Base-by-base conservation (phyloP, 2,113 vertebrate species). In the Antidorcas marsupialis region DNA sequence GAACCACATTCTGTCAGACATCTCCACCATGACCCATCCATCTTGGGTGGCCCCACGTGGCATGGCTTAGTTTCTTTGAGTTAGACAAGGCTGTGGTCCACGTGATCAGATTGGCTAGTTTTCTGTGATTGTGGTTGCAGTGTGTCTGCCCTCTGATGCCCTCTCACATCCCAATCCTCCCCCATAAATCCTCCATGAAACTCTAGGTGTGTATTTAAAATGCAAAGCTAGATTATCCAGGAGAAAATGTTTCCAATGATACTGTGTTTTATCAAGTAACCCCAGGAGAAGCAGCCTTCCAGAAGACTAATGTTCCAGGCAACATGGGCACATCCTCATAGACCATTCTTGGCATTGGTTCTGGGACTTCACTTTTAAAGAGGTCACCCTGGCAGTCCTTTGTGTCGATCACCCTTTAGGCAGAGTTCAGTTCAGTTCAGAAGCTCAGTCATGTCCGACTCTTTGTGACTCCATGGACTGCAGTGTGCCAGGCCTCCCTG, bases 241-340 rank as follows among this genome's bases (percentile, higher is more conserved):
- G 52, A 96, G 62, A 53, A 95, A 45, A 15, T 57, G 5, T 25
- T 83, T 64, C 30, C 28, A 8, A 7, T 36, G 43, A 5, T 36
- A 55, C 23, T 39, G 2, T 7, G 14, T 33, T 86, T 55, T 52
- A 62, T 23, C 15, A 19, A 53, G 21, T 52, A 23, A 36, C 45
- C 6, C n/a, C 27, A 19, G 14, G 36, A 78, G 30, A 47, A 50
- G 52, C 19, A 13, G 7, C 23, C 59, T 76, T 67, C 27, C 6
- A 1, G 4, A 0, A 52, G 59, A 52, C n/a, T 4, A 19, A 3
- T 43, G 7, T 33, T 8, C 52, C 33, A 1, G 11, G n/a, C n/a
- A 12, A 17, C 28, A 10, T 8, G 21, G 53, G 52, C 5, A 14
- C 15, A n/a, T 45, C 15, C 25, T 57, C 30, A 45, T 14, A n/a